A percentile compares a stretch with the other conserved stretches of the same genome.
Evolutionary conservation across 2,888 invertebrate genomes (phyloP).

Genomic region (Dynastes grantii): DNA sequence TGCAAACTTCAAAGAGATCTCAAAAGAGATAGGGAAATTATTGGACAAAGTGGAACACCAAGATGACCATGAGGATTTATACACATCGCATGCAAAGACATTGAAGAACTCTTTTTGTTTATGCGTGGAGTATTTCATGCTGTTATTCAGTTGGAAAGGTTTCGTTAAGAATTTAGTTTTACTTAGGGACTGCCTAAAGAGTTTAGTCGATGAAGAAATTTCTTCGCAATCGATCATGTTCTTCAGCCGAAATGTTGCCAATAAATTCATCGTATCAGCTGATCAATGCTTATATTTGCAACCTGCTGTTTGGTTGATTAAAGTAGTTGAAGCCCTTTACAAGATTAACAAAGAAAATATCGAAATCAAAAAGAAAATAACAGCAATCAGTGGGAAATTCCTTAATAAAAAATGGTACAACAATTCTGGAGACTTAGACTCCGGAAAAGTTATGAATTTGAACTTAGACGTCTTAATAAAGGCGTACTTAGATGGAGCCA

Average conservation of each 20-base stretch:
- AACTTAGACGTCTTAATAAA: slow-evolving; percentile 77
- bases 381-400: slow-evolving; percentile 72
- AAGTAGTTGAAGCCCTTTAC: slow-evolving; percentile 72
- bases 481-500: slow-evolving; percentile 76
- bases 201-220: slow-evolving; percentile 65
- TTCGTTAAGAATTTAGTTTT: slow-evolving; percentile 66
- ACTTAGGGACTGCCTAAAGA: slow-evolving; percentile 73
- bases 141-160: slow-evolving; percentile 73
- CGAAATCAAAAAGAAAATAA: slow-evolving; percentile 71
- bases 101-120: slow-evolving; percentile 70
- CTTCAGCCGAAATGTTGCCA: slow-evolving; percentile 66
- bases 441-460: slow-evolving; percentile 72
- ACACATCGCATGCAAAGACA: slow-evolving; percentile 71
- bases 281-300: slow-evolving; percentile 74
- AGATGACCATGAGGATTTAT: slow-evolving; percentile 74
- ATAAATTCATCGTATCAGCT: slow-evolving; percentile 71
- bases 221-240: slow-evolving; percentile 64
- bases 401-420: slow-evolving; percentile 81
- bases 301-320: slow-evolving; percentile 74
- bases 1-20: slow-evolving; percentile 69
- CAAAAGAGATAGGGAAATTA: slow-evolving; percentile 67
- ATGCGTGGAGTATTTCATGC: slow-evolving; percentile 68
- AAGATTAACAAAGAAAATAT: slow-evolving; percentile 68
- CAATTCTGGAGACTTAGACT: slow-evolving; percentile 76
- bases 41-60: slow-evolving; percentile 73